Evolutionary conservation across 2,888 invertebrate genomes (phyloP).

Genomic region (Lucinisca nassula): DNA sequence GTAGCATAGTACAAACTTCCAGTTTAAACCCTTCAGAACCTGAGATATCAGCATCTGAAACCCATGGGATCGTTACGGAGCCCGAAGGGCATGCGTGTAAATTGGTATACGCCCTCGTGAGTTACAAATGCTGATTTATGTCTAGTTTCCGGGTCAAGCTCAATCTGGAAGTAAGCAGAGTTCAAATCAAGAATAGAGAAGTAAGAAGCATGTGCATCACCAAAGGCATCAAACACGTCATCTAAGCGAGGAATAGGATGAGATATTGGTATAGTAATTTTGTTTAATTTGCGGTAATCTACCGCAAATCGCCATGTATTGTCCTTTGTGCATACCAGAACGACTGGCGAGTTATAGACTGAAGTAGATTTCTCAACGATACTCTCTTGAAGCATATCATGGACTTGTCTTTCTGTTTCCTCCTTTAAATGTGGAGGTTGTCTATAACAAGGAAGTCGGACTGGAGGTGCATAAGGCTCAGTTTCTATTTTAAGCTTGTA

Average conservation of each 20-base stretch:
- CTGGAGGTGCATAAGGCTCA: slow-evolving; percentile 51
- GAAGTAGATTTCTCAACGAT: slow-evolving; percentile 50
- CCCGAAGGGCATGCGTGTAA: slow-evolving; percentile 66
- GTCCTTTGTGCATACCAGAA: slow-evolving; percentile 31
- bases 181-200: slow-evolving; percentile 35
- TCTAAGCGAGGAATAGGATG: slow-evolving; percentile 40
- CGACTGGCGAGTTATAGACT: slow-evolving; percentile 42
- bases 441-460: slow-evolving; percentile 47
- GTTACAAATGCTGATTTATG: slow-evolving; percentile 64
- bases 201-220: slow-evolving; percentile 22
- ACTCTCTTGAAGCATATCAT: slow-evolving; percentile 39
- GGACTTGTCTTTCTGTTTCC: slow-evolving; percentile 42
- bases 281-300: slow-evolving; percentile 50
- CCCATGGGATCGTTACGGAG: slow-evolving; percentile 59
- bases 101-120: slow-evolving; percentile 58
- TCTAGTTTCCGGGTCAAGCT: slow-evolving; percentile 34
- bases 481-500: too few species aligned
- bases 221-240: slow-evolving; percentile 44
- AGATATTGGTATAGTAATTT: slow-evolving; percentile 31
- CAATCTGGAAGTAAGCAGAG: slow-evolving; percentile 54
- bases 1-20: slow-evolving; percentile 68
- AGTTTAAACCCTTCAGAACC: slow-evolving; percentile 58
- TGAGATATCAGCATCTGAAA: slow-evolving; percentile 61
- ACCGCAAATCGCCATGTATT: slow-evolving; percentile 47
- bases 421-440: slow-evolving; percentile 15